Conservation (phyloP, 2,113 vertebrate species). For the Lichenostomus cassidix region DNA sequence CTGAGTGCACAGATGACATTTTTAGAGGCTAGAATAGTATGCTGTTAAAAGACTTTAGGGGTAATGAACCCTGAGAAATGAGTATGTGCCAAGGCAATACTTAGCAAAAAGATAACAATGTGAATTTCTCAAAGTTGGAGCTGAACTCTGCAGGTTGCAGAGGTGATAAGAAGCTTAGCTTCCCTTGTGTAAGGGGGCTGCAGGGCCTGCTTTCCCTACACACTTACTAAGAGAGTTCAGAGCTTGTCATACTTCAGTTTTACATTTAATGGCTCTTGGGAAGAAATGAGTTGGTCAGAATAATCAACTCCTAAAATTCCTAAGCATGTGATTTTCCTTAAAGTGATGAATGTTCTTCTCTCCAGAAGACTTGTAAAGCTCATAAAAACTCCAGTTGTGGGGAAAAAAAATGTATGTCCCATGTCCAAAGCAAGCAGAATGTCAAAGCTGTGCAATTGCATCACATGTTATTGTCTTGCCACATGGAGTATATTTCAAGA, state of each 20-base stretch:
- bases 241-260: not conserved
- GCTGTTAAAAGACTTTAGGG: not conserved
- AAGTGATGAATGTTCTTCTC: not conserved
- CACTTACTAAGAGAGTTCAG: not conserved
- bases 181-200: not conserved
- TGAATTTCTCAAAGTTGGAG: not conserved
- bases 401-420: fast-evolving
- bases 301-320: not conserved
- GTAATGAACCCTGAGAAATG: not conserved
- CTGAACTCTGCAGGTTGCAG: not conserved
- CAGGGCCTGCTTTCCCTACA: not conserved
- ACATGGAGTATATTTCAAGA: not conserved
- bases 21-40: not conserved
- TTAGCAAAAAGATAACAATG: not conserved
- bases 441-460: not conserved
- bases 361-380: not conserved
- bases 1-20: not conserved
- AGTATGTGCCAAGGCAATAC: not conserved
- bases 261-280: not conserved
- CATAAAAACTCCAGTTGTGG: not conserved
- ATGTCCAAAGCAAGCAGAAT: not conserved
- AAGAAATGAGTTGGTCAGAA: not conserved
- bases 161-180: not conserved
- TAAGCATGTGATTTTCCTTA: not conserved
- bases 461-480: not conserved